Base-by-base conservation (phyloP, 2,888 invertebrate species). In the Ferrisia virgata region DNA sequence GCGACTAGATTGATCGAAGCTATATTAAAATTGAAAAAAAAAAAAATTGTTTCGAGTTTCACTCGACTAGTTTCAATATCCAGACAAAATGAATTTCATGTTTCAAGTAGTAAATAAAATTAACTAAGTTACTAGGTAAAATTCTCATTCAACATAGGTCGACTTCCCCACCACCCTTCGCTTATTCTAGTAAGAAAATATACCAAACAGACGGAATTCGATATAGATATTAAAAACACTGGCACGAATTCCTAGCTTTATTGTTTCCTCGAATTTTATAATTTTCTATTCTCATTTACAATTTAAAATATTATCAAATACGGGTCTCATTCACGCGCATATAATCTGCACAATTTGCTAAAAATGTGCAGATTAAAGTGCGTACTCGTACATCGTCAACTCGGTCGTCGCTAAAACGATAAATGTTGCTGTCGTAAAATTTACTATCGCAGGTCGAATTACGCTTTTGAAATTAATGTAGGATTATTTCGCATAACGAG, bases 401-500 rank as follows among this genome's bases (percentile, higher is more conserved):
- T 13, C 13, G 11, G 4, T 28, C 3, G 28, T 13, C 58, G 58
- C 28, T 64, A 64, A 28, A 22, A 64, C 58, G 58, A 28, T 64
- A 64, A 64, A 64, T 64, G 58, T 28, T 1, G 3, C 28, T 28
- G 58, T 22, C 28, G 58, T 64, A 64, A 64, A 64, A 64, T 64
- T 64, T 64, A 64, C 28, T 64, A 64, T 64, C 58, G 28, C n/a
- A 13, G 28, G 28, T 25, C 22, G 58, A 64, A 28, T 64, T 64
- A 64, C 28, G 58, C 28, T 64, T 64, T 64, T 64, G 58, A 64
- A 25, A 64, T 64, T 64, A 64, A 64, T n/a, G n/a, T 64, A 64
- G 47, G 5, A 6, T 36, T 36, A 3, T 5, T 47, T n/a, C n/a
- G 3, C 58, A 11, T 64, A 64, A 28, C 58, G 58, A 64, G 58